Percentiles rank a stretch among this genome's conserved stretches.
phyloP scores from a whole-genome alignment of 2,113 vertebrate species.

The Megalops atlanticus region DNA sequence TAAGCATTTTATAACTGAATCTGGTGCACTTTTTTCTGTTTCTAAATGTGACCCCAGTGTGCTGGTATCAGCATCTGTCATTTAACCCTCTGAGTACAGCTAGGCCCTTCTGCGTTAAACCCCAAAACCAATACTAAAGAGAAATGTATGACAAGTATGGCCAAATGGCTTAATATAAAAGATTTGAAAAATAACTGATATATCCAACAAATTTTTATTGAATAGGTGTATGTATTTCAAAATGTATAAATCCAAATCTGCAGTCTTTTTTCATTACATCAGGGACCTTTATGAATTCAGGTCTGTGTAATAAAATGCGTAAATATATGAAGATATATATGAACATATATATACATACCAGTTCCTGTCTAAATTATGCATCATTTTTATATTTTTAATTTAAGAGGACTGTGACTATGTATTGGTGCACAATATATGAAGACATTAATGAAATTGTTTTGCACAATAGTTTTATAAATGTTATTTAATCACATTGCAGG shows the following conservation, averaged over 20 bases:
- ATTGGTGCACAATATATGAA: slow-evolving; percentile 76
- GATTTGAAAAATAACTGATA: slow-evolving; percentile 20
- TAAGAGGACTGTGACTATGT: slow-evolving; percentile 75
- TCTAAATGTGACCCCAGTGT: slow-evolving; percentile 66
- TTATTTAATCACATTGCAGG: slow-evolving; percentile 70
- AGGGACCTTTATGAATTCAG: slow-evolving; percentile 64
- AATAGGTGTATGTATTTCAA: slow-evolving; percentile 58
- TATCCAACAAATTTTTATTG: slow-evolving; percentile 51
- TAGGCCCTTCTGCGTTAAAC: slow-evolving; percentile 82
- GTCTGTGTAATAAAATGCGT: slow-evolving; percentile 70
- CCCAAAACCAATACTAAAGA: slow-evolving; percentile 58
- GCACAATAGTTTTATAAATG: slow-evolving; percentile 86
- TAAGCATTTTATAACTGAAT: slow-evolving; percentile 77
- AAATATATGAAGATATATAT: slow-evolving; percentile 46
- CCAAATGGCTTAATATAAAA: slow-evolving; percentile 15
- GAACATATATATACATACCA: slow-evolving; percentile 65
- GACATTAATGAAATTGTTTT: slow-evolving; percentile 84
- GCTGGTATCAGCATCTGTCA: slow-evolving; percentile 76
- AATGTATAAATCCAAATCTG: slow-evolving; percentile 52
- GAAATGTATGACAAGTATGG: slow-evolving; percentile 14
- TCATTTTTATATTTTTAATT: slow-evolving; percentile 78
- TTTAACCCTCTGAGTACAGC: slow-evolving; percentile 86
- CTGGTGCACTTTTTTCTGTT: slow-evolving; percentile 69
- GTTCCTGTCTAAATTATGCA: slow-evolving; percentile 76
- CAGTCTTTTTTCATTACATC: slow-evolving; percentile 62